Base-by-base conservation (phyloP, 1,140 invertebrate species). In the Drosophila ercepeae region DNA sequence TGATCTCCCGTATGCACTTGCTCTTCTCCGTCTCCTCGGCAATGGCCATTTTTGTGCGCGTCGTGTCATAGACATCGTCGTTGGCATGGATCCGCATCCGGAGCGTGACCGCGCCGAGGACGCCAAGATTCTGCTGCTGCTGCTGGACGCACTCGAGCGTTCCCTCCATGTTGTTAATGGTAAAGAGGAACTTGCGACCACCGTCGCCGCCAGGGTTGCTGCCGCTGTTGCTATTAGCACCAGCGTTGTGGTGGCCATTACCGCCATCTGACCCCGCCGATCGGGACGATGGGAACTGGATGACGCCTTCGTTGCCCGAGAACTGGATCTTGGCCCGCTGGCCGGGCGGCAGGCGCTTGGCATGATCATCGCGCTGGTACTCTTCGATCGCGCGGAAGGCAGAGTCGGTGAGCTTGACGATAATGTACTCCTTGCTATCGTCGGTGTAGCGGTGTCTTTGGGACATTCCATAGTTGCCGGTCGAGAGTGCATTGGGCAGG, bases 331-430 rank as follows among this genome's bases (percentile, higher is more conserved):
- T 89, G 55, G 89, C 71, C 54, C 73, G 55, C 64, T 90, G 89
- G 29, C 72, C 79, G 95, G 96, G 93, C 97, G 96, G 94, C 36
- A 90, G 48, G 8, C 86, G 75, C 44, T 81, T 89, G 64, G 75
- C 70, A 54, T 84, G 64, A 46, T 94, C 94, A 93, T 96, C 96
- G 92, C 93, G 95, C 88, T 97, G 92, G 93, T 95, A 97, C 91
- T 98, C 96, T 92, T 98, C 96, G 92, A 98, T 96, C 90, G 97
- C 96, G 93, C 95, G 96, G 81, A 95, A 93, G 75, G 97, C 96
- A 65, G 97, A 98, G 94, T 98, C 97, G 84, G 97, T 98, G 90
- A 98, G 94, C 94, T 98, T 98, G 91, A 98, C 96, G 93, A 97
- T 97, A 92, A 98, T 95, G 91, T 97, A 94, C 91, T 96, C 95